These are phyloP conservation scores for Lepus europaeus DNA, from an alignment of 2,113 vertebrate genomes.

Conservation along the genomic window DNA sequence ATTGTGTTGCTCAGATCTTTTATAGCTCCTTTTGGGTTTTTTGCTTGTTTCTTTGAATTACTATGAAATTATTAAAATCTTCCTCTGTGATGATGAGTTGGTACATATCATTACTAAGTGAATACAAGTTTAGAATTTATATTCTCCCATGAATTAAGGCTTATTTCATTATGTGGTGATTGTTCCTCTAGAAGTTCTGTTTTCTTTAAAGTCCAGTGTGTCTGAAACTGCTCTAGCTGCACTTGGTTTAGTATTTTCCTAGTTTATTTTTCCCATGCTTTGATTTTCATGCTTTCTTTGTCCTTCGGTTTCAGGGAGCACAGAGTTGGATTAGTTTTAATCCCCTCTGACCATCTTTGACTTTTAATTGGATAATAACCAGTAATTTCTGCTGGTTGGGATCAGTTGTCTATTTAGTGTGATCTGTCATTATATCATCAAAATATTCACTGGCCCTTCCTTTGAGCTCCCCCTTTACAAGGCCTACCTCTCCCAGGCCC, in stretches of 20 bases:
- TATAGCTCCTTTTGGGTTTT: background rate
- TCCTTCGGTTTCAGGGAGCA: background rate
- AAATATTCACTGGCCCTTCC: background rate
- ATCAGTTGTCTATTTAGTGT: background rate
- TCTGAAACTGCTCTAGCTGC: background rate
- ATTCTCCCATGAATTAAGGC: background rate
- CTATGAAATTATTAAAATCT: slow-evolving; percentile 21
- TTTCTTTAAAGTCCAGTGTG: slow-evolving; percentile 21
- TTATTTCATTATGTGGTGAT: slow-evolving; percentile 6
- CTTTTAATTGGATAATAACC: background rate
- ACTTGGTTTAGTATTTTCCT: background rate
- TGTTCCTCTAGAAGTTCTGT: background rate
- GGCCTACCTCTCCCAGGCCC: background rate
- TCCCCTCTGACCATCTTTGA: background rate
- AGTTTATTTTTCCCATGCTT: background rate
- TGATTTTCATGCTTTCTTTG: background rate
- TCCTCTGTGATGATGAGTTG: background rate
- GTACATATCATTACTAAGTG: background rate
- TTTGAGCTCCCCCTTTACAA: background rate
- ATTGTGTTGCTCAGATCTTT: background rate
- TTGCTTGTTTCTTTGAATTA: background rate
- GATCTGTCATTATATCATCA: background rate
- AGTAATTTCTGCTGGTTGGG: background rate
- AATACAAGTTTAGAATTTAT: slow-evolving; percentile 1
- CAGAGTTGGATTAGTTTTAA: slow-evolving; percentile 7